Percentiles rank a stretch among this genome's conserved stretches.
Evolutionary conservation across 2,797 vertebrate species (phyloP).

Genomic region (Menidia menidia): DNA sequence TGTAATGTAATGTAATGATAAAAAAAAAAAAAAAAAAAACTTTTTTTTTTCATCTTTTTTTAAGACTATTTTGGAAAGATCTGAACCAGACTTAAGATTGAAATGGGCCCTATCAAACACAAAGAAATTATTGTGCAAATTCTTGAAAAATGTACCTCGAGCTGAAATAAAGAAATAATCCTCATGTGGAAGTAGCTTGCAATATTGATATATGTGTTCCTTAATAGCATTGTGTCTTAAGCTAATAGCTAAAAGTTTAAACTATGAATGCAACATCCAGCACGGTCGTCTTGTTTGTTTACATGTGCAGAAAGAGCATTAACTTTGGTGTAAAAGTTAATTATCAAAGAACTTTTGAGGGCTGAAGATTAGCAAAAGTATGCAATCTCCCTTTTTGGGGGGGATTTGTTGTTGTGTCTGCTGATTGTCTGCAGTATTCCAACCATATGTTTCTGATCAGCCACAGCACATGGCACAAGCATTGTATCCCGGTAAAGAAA

Average conservation of each 20-base stretch:
- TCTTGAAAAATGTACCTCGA: no score
- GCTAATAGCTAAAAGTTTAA: no score
- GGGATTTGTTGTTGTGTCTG: constrained; percentile 70
- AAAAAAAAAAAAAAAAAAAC: constrained; percentile 6
- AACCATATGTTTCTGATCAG: constrained; percentile 80
- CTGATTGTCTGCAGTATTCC: constrained; percentile 58
- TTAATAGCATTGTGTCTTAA: no score
- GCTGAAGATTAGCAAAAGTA: constrained; percentile 22
- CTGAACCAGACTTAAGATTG: neutral
- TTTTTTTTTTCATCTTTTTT: no score
- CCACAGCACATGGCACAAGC: constrained; percentile 73
- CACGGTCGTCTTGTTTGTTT: neutral
- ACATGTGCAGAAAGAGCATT: neutral
- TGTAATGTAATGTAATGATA: constrained; percentile 1
- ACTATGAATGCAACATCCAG: no score
- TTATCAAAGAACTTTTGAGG: constrained; percentile 2
- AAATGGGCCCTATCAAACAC: no score
- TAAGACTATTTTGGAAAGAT: neutral
- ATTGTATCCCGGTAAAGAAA: constrained; percentile 70
- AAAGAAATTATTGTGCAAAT: no score
- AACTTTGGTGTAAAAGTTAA: constrained; percentile 5
- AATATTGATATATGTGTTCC: no score
- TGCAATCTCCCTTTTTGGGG: constrained; percentile 32
- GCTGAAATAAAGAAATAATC: no score
- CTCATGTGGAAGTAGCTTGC: no score